A percentile compares a stretch with the other conserved stretches of the same genome.
phyloP scores from a whole-genome alignment of 2,888 invertebrate species.

The Drosophila subquinaria region DNA sequence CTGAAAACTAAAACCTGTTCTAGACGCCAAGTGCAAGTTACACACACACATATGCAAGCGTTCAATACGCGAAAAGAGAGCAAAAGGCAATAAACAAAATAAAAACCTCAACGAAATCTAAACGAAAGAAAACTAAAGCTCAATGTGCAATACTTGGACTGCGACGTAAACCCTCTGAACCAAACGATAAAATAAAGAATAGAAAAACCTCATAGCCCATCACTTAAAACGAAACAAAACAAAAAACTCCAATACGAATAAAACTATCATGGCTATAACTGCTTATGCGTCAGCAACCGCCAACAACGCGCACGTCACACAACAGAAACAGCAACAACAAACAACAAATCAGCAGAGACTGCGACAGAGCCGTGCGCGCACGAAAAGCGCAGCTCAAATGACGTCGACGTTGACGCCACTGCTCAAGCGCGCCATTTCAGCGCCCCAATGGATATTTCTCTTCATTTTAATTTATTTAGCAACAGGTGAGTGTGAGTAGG shows the following conservation, averaged over 20 bases:
- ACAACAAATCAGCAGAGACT: slow-evolving; percentile 55
- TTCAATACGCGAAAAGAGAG: slow-evolving; percentile 43
- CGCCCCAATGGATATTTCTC: slow-evolving; percentile 80
- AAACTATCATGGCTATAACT: slow-evolving; percentile 68
- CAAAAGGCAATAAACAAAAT: slow-evolving; percentile 62
- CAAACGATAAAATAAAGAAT: slow-evolving; percentile 25
- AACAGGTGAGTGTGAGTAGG: slow-evolving; percentile 75
- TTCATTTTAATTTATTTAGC: slow-evolving; percentile 80
- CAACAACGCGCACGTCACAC: slow-evolving; percentile 59
- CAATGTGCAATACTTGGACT: slow-evolving; percentile 56
- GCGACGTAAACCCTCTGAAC: slow-evolving; percentile 29
- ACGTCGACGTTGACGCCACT: slow-evolving; percentile 52
- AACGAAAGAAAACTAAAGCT: slow-evolving; percentile 52
- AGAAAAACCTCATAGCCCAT: slow-evolving; percentile 30
- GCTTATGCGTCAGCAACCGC: slow-evolving; percentile 70
- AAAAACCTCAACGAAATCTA: slow-evolving; percentile 45
- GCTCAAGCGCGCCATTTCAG: slow-evolving; percentile 69
- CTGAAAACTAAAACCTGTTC: slow-evolving; percentile 72
- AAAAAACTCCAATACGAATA: slow-evolving; percentile 44
- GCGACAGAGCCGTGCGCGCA: slow-evolving; percentile 72
- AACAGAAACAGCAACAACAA: slow-evolving; percentile 49
- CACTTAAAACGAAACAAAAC: slow-evolving; percentile 3
- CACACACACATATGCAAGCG: slow-evolving; percentile 30
- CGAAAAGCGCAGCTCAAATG: slow-evolving; percentile 76
- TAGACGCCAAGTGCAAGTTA: slow-evolving; percentile 72